Evolutionary conservation across 2,113 vertebrate genomes (phyloP).

Genomic region (Mellivora capensis): DNA sequence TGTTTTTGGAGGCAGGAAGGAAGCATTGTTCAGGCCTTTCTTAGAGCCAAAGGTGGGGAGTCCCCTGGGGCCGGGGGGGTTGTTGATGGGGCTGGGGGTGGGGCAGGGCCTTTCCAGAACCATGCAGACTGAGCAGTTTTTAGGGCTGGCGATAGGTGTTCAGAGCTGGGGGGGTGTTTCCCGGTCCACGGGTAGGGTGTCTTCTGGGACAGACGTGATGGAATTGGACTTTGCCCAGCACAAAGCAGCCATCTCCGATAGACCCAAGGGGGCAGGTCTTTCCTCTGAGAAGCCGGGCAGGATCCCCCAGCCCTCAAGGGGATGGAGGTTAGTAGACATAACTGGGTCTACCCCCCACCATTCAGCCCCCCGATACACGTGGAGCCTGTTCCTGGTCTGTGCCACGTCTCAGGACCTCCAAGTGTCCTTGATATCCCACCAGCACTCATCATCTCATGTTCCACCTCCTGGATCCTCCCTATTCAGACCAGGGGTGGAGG

Average conservation of each 20-base stretch:
- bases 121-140: background rate
- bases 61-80: background rate
- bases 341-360: background rate
- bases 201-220: background rate
- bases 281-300: background rate
- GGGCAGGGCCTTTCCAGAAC: background rate
- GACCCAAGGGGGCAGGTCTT: background rate
- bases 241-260: accelerated
- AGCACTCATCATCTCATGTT: accelerated
- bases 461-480: background rate
- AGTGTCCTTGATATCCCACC: background rate
- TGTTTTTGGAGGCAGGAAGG: background rate
- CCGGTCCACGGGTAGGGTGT: too few species aligned
- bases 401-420: background rate
- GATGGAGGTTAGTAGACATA: background rate
- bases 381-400: too few species aligned
- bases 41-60: background rate
- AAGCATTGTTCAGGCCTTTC: background rate
- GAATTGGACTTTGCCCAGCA: background rate
- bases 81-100: background rate
- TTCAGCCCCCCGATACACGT: background rate
- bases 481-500: background rate
- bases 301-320: background rate
- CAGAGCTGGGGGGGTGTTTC: background rate
- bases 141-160: background rate